Conservation (phyloP, 2,888 invertebrate genomes). For the Dolichopus griseipennis region DNA sequence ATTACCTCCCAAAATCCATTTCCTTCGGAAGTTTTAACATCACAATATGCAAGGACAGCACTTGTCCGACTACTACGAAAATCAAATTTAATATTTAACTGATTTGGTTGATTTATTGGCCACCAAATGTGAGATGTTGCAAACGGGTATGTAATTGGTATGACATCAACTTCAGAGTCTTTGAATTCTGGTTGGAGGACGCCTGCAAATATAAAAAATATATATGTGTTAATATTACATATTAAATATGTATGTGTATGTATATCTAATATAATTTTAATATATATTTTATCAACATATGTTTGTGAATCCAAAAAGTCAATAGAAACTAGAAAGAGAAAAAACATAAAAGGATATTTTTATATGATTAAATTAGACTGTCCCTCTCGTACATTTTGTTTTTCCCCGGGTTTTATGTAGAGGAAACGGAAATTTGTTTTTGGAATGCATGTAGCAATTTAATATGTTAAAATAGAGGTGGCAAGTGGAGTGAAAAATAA, state of each 20-base stretch:
- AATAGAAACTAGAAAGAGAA: slow-evolving; percentile 9
- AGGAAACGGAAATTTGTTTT: no score
- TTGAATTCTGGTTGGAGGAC: slow-evolving; percentile 74
- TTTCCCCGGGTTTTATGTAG: no score
- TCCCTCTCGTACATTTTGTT: no score
- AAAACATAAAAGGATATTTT: background rate
- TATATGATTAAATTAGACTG: background rate
- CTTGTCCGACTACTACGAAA: slow-evolving; percentile 76
- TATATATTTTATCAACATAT: no score
- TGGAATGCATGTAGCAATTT: no score
- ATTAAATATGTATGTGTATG: background rate
- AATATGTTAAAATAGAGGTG: no score
- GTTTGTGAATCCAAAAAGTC: background rate
- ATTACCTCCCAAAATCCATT: slow-evolving; percentile 81
- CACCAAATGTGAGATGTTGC: slow-evolving; percentile 86
- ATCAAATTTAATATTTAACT: slow-evolving; percentile 71
- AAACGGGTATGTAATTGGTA: slow-evolving; percentile 86
- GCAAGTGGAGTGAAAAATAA: background rate
- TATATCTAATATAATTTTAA: no score
- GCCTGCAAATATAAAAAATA: slow-evolving; percentile 40
- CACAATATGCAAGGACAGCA: slow-evolving; percentile 78
- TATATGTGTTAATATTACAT: background rate
- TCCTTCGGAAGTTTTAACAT: slow-evolving; percentile 61
- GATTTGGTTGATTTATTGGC: slow-evolving; percentile 66
- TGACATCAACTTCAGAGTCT: slow-evolving; percentile 74